Conservation (phyloP, 2,113 vertebrate species). For the Mobula birostris region DNA sequence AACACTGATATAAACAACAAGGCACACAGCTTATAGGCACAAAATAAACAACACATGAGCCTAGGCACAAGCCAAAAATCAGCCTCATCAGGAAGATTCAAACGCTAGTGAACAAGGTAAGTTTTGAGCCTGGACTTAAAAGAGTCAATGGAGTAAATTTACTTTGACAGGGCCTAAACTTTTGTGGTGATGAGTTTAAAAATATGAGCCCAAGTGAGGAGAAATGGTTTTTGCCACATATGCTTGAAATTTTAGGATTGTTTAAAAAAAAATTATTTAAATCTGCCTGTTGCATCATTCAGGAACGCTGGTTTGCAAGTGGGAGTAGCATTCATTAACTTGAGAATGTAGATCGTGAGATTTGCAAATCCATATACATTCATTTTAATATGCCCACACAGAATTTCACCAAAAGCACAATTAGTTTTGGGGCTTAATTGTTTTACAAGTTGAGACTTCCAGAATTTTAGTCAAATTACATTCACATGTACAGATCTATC, state of each 20-base stretch:
- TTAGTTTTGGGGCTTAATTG: not conserved
- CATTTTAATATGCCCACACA: not conserved
- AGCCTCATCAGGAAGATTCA: no score
- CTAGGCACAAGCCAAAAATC: no score
- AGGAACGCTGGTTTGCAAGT: not conserved
- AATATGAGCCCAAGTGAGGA: not conserved
- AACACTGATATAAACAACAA: no score
- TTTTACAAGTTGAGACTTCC: not conserved
- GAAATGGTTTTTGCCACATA: not conserved
- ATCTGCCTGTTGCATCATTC: not conserved
- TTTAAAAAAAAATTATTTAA: not conserved
- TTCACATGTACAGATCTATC: no score
- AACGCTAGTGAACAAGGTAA: no score
- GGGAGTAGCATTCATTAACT: constrained; percentile 20
- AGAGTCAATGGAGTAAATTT: no score
- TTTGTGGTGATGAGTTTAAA: not conserved
- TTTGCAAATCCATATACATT: not conserved
- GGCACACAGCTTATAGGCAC: no score
- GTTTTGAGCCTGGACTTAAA: no score
- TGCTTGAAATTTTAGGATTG: not conserved
- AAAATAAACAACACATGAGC: no score
- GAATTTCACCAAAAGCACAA: not conserved
- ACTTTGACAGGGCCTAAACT: no score
- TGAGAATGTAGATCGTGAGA: not conserved
- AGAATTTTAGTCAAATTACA: not conserved